Evolutionary conservation across 2,797 vertebrate species (phyloP).

Genomic region (Sebastes oblongus): DNA sequence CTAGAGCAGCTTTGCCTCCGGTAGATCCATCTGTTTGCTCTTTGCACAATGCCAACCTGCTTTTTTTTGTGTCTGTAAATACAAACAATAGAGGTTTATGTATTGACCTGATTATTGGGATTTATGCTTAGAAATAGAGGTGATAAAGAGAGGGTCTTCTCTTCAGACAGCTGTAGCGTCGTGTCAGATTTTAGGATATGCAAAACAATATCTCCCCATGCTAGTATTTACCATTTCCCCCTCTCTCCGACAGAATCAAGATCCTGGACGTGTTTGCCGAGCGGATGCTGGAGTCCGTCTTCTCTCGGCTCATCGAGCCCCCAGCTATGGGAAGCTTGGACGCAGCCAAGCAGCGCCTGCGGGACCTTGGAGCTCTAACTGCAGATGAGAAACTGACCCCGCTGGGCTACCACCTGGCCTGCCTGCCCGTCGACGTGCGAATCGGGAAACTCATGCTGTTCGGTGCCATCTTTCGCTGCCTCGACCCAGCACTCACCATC

Average conservation of each 20-base stretch:
- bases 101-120: neutral
- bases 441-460: slow-evolving; percentile 98
- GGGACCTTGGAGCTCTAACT: slow-evolving; percentile 92
- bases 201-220: neutral
- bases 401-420: slow-evolving; percentile 96
- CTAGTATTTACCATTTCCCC: neutral
- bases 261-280: slow-evolving; percentile 92
- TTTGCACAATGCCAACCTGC: neutral
- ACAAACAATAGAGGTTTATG: neutral
- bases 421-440: slow-evolving; percentile 95
- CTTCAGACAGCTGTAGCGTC: neutral
- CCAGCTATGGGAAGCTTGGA: slow-evolving; percentile 85
- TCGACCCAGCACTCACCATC: slow-evolving; percentile 96
- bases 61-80: slow-evolving; percentile 1
- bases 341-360: slow-evolving; percentile 89
- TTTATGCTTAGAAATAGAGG: neutral
- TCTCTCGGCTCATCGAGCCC: slow-evolving; percentile 92
- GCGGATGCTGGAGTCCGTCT: slow-evolving; percentile 87
- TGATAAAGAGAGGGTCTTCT: neutral
- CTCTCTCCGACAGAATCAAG: slow-evolving; percentile 87
- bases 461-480: slow-evolving; percentile 96
- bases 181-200: neutral
- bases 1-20: slow-evolving; percentile 96
- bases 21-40: slow-evolving; percentile 69
- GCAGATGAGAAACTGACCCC: slow-evolving; percentile 91